Evolutionary conservation across 2,113 vertebrate species (phyloP), one percentile per base, ranked within the genome.

Genomic region (Morone saxatilis): DNA sequence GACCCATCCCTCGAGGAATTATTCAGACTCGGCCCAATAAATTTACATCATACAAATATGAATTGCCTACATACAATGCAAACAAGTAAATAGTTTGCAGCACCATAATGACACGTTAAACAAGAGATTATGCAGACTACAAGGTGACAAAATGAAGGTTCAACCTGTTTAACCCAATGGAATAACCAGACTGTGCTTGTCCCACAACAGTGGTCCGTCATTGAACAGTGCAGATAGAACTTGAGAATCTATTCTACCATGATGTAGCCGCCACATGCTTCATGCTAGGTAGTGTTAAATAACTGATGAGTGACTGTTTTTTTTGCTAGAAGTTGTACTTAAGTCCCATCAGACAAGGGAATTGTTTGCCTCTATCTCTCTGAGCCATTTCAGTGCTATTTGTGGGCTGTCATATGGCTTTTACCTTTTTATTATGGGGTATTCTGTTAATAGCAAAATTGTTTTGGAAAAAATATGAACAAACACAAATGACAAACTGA

Each of bases 391-490:
- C 38, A 41, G n/a, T 65, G 36, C n/a, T 13, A 22, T 66, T 76
- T 41, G 38, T 51, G 20, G 20, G 10, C 45, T 17, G 31, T n/a
- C 48, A 19, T 1, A 31, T 45, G n/a, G 4, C 61, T 66, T 66
- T 66, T 47, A 1, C 10, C 5, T 20, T n/a, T 19, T 2, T 6
- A 5, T 45, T 47, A 40, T 57, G 13, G 25, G 7, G 3, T 48
- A 20, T 25, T 68, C 31, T 51, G 43, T 65, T 16, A 48, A 57
- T 38, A 19, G 25, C 1, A 22, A 40, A 38, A 2, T n/a, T 0
- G 8, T 69, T 68, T 36, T 31, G 31, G 31, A 0, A 59, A 22
- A 60, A 36, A 56, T 57, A 77, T 57, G 51, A 76, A 76, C 41
- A 8, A 43, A 10, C 20, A 43, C 0, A 1, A 45, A 43, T 8